phyloP scores from a whole-genome alignment of 2,113 vertebrate species.

The Grallaria varia region DNA sequence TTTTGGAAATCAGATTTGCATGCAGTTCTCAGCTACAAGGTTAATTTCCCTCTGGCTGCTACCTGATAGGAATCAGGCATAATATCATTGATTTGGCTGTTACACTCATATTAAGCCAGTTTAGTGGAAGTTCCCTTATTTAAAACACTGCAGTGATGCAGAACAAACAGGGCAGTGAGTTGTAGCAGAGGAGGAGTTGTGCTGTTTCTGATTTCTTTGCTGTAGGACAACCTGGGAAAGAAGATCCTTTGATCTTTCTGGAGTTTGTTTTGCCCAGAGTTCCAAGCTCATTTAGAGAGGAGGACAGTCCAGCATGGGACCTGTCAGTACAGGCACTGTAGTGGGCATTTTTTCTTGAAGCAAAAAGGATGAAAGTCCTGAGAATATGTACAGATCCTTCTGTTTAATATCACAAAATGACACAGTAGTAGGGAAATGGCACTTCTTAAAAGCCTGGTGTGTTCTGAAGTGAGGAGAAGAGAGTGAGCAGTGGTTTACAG shows the following conservation, averaged over 20 bases:
- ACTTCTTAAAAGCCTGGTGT: background rate
- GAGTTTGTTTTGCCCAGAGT: background rate
- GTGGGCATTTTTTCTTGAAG: background rate
- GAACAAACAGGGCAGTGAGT: background rate
- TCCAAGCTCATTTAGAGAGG: background rate
- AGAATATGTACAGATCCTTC: background rate
- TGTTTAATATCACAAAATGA: background rate
- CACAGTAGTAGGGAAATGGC: background rate
- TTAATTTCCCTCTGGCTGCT: slow-evolving; percentile 11
- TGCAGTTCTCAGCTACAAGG: background rate
- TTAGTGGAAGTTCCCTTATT: background rate
- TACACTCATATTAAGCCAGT: background rate
- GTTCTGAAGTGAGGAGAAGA: background rate
- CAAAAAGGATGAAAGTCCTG: background rate
- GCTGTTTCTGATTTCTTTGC: background rate
- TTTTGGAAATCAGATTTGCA: slow-evolving; percentile 4
- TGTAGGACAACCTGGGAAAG: background rate
- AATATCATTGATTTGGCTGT: background rate
- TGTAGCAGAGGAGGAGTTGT: background rate
- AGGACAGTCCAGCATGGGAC: background rate
- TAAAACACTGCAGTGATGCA: background rate
- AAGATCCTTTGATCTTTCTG: background rate
- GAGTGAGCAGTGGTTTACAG: background rate
- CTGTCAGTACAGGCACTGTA: background rate
- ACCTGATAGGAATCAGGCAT: slow-evolving; percentile 14